Evolutionary conservation across 2,797 vertebrate genomes (phyloP).

Genomic region (Melopsittacus undulatus): DNA sequence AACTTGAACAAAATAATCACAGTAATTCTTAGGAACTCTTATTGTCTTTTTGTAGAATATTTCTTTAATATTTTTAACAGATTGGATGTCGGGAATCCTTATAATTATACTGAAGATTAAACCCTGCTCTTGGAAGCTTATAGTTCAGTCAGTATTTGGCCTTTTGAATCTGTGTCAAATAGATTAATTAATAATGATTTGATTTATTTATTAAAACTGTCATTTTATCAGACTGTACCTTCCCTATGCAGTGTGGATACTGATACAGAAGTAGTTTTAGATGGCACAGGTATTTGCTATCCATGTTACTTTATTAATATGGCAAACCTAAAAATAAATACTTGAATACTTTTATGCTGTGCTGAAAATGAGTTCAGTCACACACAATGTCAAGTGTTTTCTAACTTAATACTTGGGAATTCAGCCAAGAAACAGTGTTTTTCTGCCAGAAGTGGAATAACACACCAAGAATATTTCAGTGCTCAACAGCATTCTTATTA

Average conservation of each 20-base stretch:
- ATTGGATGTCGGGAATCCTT: background rate
- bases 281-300: background rate
- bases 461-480: slow-evolving; percentile 56
- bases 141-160: background rate
- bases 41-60: background rate
- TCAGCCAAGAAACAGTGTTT: slow-evolving; percentile 41
- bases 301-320: background rate
- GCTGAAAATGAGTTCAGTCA: background rate
- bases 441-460: slow-evolving; percentile 48
- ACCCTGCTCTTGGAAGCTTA: background rate
- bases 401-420: slow-evolving; percentile 14
- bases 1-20: background rate
- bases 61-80: background rate
- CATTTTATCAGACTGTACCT: background rate
- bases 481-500: slow-evolving; percentile 43
- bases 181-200: background rate
- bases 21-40: background rate
- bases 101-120: background rate
- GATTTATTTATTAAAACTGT: background rate
- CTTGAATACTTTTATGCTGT: background rate
- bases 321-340: slow-evolving; percentile 6
- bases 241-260: background rate
- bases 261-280: background rate
- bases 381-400: slow-evolving; percentile 34
- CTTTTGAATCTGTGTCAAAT: background rate